phyloP scores from a whole-genome alignment of 2,113 vertebrate genomes.

The Aegypius monachus region DNA sequence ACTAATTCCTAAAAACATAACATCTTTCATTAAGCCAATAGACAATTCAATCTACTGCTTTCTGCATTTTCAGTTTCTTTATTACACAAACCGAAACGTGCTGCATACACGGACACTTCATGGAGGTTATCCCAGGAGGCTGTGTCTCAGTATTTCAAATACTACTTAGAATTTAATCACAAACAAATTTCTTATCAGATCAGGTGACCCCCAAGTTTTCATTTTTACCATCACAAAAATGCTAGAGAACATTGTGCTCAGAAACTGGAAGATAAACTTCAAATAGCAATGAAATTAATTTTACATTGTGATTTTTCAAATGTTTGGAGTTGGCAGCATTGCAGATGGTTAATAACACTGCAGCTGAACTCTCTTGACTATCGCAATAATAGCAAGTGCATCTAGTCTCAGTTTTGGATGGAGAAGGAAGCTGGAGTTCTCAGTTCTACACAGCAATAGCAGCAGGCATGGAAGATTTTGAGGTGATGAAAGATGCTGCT shows the following conservation, averaged over 20 bases:
- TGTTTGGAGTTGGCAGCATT: neutral
- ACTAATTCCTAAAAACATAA: neutral
- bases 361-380: neutral
- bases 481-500: constrained; percentile 6
- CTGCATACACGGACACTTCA: neutral
- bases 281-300: neutral
- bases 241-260: neutral
- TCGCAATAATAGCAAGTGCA: neutral
- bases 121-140: neutral
- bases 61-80: neutral
- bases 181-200: neutral
- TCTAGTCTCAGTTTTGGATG: neutral
- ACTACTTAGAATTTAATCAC: neutral
- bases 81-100: neutral
- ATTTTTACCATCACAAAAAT: neutral
- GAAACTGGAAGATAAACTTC: neutral
- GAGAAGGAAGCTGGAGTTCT: neutral
- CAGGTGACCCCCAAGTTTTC: neutral
- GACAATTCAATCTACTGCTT: neutral
- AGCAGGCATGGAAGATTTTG: neutral
- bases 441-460: neutral
- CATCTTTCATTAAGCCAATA: neutral
- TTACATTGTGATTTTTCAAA: neutral
- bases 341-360: neutral
- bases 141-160: neutral